Percentiles rank a stretch among this genome's conserved stretches.
Conservation (phyloP, 2,113 vertebrate species). For the Coregonus clupeaformis region DNA sequence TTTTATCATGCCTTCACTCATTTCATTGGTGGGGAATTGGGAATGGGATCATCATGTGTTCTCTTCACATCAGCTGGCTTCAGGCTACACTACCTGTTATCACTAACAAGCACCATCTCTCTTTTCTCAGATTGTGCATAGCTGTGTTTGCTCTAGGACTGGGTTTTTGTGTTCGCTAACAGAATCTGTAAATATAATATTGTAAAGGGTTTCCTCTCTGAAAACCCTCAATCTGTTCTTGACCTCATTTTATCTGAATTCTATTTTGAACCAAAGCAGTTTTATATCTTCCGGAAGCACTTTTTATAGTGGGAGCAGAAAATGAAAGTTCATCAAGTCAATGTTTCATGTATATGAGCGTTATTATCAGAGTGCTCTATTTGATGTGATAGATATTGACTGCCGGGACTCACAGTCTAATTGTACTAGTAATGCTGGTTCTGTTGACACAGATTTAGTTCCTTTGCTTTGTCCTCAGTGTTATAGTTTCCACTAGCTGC, state of each 20-base stretch:
- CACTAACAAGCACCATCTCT: not conserved
- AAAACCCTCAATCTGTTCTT: no score
- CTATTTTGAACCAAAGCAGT: no score
- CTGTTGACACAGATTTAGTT: conserved; percentile 3
- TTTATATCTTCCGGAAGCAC: no score
- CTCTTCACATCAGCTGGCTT: not conserved
- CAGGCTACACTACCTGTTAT: not conserved
- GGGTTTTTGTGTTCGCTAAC: no score
- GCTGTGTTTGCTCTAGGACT: not conserved
- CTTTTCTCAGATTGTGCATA: not conserved
- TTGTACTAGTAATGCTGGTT: not conserved
- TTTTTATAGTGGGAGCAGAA: no score
- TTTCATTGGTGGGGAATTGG: not conserved
- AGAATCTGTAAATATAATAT: no score
- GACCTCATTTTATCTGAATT: no score
- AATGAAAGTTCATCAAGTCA: no score
- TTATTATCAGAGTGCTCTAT: not conserved
- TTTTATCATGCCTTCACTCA: not conserved
- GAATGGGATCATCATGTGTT: not conserved
- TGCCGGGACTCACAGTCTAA: not conserved
- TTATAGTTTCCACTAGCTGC: not conserved
- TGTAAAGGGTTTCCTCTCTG: no score
- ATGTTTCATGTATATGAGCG: not conserved
- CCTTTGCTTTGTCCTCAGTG: not conserved
- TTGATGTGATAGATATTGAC: not conserved